Percentiles rank a stretch among this genome's conserved stretches.
phyloP scores from a whole-genome alignment of 1,140 invertebrate species.

The Drosophila yakuba region DNA sequence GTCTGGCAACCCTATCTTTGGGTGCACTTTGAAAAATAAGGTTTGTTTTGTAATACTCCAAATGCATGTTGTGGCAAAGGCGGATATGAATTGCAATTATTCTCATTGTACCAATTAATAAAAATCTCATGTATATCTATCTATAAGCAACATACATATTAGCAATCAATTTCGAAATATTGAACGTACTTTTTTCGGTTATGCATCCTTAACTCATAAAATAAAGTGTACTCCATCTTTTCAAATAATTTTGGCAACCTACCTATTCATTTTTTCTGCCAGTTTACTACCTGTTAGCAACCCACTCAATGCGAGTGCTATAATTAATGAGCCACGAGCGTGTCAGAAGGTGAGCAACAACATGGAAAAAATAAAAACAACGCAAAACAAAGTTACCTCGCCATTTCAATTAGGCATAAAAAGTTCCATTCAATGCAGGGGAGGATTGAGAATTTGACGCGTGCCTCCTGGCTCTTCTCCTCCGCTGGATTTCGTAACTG shows the following conservation, averaged over 20 bases:
- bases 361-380: slow-evolving; percentile 29
- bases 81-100: too few relatives aligned
- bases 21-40: slow-evolving; percentile 8
- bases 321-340: slow-evolving; percentile 79
- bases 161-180: too few relatives aligned
- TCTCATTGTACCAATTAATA: too few relatives aligned
- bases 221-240: not conserved
- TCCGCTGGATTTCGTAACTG: slow-evolving; percentile 34
- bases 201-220: not conserved
- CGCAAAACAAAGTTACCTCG: slow-evolving; percentile 59
- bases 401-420: slow-evolving; percentile 78
- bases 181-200: too few relatives aligned
- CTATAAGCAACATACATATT: too few relatives aligned
- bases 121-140: too few relatives aligned
- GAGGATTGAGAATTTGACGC: slow-evolving; percentile 66
- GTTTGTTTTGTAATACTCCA: not conserved
- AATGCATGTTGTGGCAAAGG: too few relatives aligned
- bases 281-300: slow-evolving; percentile 68
- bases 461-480: slow-evolving; percentile 42
- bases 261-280: not conserved
- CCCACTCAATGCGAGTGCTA: slow-evolving; percentile 67
- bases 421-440: slow-evolving; percentile 52
- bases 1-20: slow-evolving; percentile 58
- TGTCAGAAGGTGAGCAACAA: slow-evolving; percentile 68
- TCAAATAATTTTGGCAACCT: not conserved